Base-by-base conservation (phyloP, 2,113 vertebrate species). In the Colistium nudipinnis region DNA sequence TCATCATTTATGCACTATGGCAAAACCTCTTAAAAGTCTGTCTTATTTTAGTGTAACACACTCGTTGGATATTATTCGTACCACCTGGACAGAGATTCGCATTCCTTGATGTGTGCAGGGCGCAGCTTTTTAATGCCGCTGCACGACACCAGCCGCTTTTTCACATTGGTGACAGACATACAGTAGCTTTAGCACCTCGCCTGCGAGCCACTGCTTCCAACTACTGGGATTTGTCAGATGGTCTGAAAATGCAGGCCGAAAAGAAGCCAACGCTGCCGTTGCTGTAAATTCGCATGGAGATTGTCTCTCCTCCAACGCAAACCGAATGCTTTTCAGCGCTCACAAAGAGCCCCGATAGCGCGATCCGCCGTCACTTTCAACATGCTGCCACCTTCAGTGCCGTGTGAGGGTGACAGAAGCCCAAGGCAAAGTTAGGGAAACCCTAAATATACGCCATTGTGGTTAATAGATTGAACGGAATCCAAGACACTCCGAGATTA, bases 371-470 rank as follows among this genome's bases (percentile, higher is more conserved):
- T 70, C 69, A 74, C 65, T 78, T 88, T 88, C 78, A 83, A 85
- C 82, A 82, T 81, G 86, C 85, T 87, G 78, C 77, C 89, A 87
- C 81, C 84, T 88, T 66, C 84, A 81, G 49, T 70, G 77, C 77
- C 78, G 82, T 83, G 80, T 87, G 80, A 16, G 79, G 74, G 64
- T 88, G 87, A 89, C 87, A 87, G 88, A 82, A 81, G 87, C 91
- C 91, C 82, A 86, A 87, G 91, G 91, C 89, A 69, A 88, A 91
- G 87, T 92, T 91, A 85, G 87, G n/a, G 82, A 91, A 87, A 85
- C 89, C 89, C 87, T 87, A 89, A 89, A 89, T 91, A 90, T 89
- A 91, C 64, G 78, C 87, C 82, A 89, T 90, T 90, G 87, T 88
- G 70, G 80, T 84, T 91, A 87, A 90, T 85, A 88, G 82, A 91